Percentiles rank a stretch among this genome's conserved stretches.
Conservation (phyloP, 2,888 invertebrate species). For the Chironomus riparius region DNA sequence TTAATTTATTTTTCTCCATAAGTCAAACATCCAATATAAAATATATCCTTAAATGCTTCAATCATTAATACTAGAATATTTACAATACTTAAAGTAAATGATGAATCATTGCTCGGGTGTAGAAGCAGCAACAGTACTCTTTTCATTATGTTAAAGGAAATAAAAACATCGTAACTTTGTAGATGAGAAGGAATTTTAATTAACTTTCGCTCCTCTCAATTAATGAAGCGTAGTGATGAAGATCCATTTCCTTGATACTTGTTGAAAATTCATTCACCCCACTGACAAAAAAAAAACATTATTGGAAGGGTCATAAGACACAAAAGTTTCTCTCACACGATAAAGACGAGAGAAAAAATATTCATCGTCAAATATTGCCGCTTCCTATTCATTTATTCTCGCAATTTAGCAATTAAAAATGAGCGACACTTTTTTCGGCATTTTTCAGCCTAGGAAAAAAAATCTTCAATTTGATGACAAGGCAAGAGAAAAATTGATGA, state of each 20-base stretch:
- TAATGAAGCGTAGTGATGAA: slow-evolving; percentile 26
- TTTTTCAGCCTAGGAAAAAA: neutral
- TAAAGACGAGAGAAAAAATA: neutral
- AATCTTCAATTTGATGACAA: neutral
- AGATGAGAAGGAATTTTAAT: slow-evolving; percentile 21
- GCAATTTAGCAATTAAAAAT: slow-evolving; percentile 25
- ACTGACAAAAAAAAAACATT: neutral
- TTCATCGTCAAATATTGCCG: neutral
- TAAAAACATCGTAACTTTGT: neutral
- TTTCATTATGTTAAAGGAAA: neutral
- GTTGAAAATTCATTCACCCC: slow-evolving; percentile 26
- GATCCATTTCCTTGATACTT: slow-evolving; percentile 24
- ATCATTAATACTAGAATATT: too few species aligned
- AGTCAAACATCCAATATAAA: too few species aligned
- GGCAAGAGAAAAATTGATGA: slow-evolving; percentile 17
- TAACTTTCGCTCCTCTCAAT: slow-evolving; percentile 21
- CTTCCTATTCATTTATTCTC: neutral
- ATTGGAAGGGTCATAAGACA: neutral
- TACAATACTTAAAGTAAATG: too few species aligned
- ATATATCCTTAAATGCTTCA: too few species aligned
- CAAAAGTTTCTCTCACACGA: neutral
- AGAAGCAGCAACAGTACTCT: too few species aligned
- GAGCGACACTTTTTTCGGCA: neutral
- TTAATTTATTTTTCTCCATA: too few species aligned
- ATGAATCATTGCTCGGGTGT: too few species aligned